phyloP scores from a whole-genome alignment of 2,113 vertebrate species.

The Sylvicapra grimmia region DNA sequence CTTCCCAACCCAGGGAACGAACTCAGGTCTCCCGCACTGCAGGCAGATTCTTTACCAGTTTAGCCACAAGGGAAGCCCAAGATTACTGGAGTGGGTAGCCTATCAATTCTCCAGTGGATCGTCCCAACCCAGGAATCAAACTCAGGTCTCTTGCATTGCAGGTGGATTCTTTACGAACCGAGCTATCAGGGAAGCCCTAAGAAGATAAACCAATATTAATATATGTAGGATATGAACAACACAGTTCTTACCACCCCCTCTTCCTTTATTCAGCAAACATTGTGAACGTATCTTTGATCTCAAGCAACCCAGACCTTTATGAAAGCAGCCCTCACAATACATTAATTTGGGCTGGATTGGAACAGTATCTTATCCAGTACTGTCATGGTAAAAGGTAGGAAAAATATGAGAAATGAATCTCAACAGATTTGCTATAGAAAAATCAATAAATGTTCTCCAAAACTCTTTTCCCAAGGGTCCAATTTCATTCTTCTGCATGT shows the following conservation, averaged over 20 bases:
- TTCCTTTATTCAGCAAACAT: background rate
- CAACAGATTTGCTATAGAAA: background rate
- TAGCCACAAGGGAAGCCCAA: background rate
- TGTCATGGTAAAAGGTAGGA: background rate
- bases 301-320: background rate
- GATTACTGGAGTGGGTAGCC: background rate
- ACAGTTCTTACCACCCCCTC: background rate
- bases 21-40: background rate
- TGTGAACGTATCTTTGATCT: background rate
- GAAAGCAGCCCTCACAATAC: background rate
- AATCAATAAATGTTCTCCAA: background rate
- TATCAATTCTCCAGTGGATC: background rate
- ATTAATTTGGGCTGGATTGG: background rate
- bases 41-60: background rate
- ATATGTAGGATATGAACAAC: background rate
- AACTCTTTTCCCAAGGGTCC: background rate
- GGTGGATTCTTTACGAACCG: background rate
- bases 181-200: background rate
- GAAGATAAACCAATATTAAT: background rate
- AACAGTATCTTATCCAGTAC: background rate
- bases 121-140: rapidly evolving
- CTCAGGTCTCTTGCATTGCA: background rate
- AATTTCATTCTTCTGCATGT: background rate
- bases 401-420: background rate
- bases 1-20: background rate